Conservation (phyloP, 2,888 invertebrate genomes). For the Listrodromus nycthemerus region DNA sequence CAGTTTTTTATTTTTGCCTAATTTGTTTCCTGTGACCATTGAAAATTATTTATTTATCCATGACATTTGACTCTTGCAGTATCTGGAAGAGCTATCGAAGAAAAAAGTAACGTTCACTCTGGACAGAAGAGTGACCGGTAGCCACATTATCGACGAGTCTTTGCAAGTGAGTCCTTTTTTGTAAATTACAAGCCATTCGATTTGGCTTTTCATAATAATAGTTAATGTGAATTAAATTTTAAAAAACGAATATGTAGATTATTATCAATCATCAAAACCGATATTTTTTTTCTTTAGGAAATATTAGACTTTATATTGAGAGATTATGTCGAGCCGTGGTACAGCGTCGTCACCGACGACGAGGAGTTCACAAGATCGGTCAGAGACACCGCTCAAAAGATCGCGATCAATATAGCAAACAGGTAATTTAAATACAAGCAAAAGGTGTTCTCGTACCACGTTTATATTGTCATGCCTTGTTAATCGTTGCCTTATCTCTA, state of each 20-base stretch:
- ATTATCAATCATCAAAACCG: not conserved
- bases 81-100: slow-evolving; percentile 78
- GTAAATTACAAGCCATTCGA: not conserved
- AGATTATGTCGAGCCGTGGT: slow-evolving; percentile 93
- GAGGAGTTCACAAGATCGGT: slow-evolving; percentile 91
- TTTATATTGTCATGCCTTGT: not conserved
- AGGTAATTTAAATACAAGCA: slow-evolving; percentile 81
- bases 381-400: slow-evolving; percentile 89
- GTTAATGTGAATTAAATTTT: not conserved
- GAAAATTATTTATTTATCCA: slow-evolving; percentile 38
- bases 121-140: slow-evolving; percentile 91
- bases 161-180: slow-evolving; percentile 86
- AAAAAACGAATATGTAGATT: not conserved
- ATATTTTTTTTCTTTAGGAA: slow-evolving; percentile 84
- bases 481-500: not conserved
- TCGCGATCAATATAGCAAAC: slow-evolving; percentile 88
- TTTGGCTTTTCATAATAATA: no score
- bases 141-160: slow-evolving; percentile 94
- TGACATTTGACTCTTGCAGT: slow-evolving; percentile 75
- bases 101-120: slow-evolving; percentile 83
- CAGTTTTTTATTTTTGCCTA: no score
- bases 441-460: not conserved
- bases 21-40: no score
- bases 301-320: slow-evolving; percentile 92
- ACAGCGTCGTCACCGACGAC: slow-evolving; percentile 89